Base-by-base conservation (phyloP, 2,113 vertebrate genomes). In the Antechinus stuartii region DNA sequence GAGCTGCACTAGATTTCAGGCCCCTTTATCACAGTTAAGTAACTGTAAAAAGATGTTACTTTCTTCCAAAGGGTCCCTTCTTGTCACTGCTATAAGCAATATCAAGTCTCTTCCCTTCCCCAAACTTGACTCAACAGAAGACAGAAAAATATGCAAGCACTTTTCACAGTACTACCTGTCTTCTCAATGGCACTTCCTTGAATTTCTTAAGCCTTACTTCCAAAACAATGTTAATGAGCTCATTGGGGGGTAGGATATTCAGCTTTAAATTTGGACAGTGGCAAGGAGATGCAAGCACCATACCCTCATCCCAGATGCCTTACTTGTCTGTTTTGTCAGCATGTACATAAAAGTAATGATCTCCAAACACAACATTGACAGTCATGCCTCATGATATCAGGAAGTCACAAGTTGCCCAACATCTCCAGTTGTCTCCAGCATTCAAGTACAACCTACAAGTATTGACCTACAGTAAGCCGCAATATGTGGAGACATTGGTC, bases 401-500 rank as follows among this genome's bases (percentile, higher is more conserved):
- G 91, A 8, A 94, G 95, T 98, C 98, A 98, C 96, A 99, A 99
- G 11, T 98, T 99, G 98, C 98, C 98, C 98, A 98, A n/a, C 91
- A 98, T 92, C 94, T 95, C 94, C 54, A 96, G 96, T 97, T 97
- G 97, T 94, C 49, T 91, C 0, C 98, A 97, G 95, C 1, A 2
- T 94, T 19, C 16, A 0, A 84, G 94, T 0, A 6, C 93, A 0
- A 0, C 94, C 96, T 98, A 23, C 99, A 99, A 95, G 97, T 96
- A 47, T 99, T 99, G 93, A 99, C 99, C 0, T 98, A 99, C 56
- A 99, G 98, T 0, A 99, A 99, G 97, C 99, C 99, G 25, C 99
- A 99, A 95, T 99, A 99, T 61, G 97, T 99, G 93, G 99, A 99
- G 98, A 99, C 99, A 0, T 99, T 99, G 0, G 99, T 99, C 96